These are phyloP conservation scores for Saccostrea glomerata DNA, from an alignment of 1,140 invertebrate species.

Conservation along the genomic window DNA sequence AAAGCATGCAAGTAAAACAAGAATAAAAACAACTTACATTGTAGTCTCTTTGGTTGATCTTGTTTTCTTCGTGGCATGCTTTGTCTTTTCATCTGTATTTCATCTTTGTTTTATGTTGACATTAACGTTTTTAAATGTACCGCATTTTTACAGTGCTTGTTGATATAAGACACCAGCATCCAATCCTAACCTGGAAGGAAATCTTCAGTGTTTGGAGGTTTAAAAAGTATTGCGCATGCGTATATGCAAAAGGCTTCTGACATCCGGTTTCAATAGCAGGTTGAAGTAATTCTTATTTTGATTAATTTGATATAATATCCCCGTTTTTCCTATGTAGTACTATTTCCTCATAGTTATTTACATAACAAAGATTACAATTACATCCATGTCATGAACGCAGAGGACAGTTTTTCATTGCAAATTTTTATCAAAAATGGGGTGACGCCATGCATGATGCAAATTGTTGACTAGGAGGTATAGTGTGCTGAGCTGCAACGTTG, in stretches of 20 bases:
- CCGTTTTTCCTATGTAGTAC: background rate
- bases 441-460: background rate
- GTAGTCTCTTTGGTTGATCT: slow-evolving; percentile 84
- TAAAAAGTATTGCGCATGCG: slow-evolving; percentile 27
- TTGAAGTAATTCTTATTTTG: slow-evolving; percentile 23
- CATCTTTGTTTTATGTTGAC: slow-evolving; percentile 57
- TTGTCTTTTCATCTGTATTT: slow-evolving; percentile 62
- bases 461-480: background rate
- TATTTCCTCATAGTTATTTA: background rate
- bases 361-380: background rate
- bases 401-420: background rate
- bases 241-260: background rate
- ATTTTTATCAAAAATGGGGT: background rate
- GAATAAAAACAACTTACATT: slow-evolving; percentile 81
- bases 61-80: slow-evolving; percentile 84
- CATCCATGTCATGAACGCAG: background rate
- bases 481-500: background rate
- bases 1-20: slow-evolving; percentile 19
- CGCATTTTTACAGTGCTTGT: slow-evolving; percentile 53
- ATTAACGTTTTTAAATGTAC: slow-evolving; percentile 62
- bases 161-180: slow-evolving; percentile 58
- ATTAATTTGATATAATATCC: background rate
- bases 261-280: slow-evolving; percentile 36
- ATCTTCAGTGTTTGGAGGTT: slow-evolving; percentile 39
- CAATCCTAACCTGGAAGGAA: slow-evolving; percentile 67